A percentile compares a stretch with the other conserved stretches of the same genome.
phyloP scores from a whole-genome alignment of 2,113 vertebrate genomes.

The Gasterosteus nipponicus region DNA sequence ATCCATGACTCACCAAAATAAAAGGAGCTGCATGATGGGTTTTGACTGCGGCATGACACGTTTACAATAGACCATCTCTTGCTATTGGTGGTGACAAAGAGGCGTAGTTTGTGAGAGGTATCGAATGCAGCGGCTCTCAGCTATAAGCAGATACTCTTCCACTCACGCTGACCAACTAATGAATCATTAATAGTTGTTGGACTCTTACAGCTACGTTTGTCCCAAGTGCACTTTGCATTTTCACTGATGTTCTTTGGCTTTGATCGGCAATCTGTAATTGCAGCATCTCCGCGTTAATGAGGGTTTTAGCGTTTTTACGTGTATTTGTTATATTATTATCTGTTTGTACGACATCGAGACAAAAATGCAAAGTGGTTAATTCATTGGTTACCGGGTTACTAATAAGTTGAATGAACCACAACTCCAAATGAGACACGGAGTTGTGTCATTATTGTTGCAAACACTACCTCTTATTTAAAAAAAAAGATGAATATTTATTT shows the following conservation, averaged over 20 bases:
- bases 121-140: constrained; percentile 52
- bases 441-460: constrained; percentile 49
- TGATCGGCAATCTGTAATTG: constrained; percentile 31
- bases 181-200: constrained; percentile 77
- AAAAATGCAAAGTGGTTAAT: not conserved
- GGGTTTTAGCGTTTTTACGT: constrained; percentile 1
- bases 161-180: constrained; percentile 64
- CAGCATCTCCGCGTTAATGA: constrained; percentile 1
- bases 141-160: constrained; percentile 71
- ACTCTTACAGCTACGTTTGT: constrained; percentile 54
- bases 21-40: constrained; percentile 37
- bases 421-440: constrained; percentile 18
- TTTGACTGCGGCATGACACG: too few species aligned
- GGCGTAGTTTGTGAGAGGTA: constrained; percentile 33
- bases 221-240: constrained; percentile 37
- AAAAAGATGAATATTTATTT: not conserved
- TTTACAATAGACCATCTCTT: constrained; percentile 55
- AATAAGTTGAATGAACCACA: not conserved
- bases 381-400: constrained; percentile 6
- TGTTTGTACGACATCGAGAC: not conserved
- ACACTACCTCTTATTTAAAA: constrained; percentile 51
- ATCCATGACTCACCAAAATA: constrained; percentile 10
- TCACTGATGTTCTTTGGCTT: constrained; percentile 34
- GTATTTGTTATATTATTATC: not conserved
- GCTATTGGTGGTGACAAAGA: constrained; percentile 59